Evolutionary conservation across 2,888 invertebrate species (phyloP).

Genomic region (Leucophenga maculata): DNA sequence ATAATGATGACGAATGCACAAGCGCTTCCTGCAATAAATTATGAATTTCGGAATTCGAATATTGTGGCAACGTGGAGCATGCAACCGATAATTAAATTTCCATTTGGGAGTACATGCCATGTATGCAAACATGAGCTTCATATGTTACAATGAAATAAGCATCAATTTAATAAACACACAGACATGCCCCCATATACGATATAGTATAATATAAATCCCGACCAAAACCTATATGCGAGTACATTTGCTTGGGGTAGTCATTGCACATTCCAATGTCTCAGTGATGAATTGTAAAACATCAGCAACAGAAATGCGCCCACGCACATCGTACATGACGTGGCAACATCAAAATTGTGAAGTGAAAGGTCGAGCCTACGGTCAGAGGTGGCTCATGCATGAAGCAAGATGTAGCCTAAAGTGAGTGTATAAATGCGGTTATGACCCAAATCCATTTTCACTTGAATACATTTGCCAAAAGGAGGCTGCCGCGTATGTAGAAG

Average conservation of each 20-base stretch:
- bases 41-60: not conserved
- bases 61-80: not conserved
- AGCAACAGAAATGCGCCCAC: not conserved
- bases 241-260: not conserved
- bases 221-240: not conserved
- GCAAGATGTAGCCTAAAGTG: not conserved
- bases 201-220: not conserved
- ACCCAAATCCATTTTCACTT: slow-evolving; percentile 58
- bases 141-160: slow-evolving; percentile 26
- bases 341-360: not conserved
- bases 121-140: not conserved
- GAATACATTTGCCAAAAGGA: slow-evolving; percentile 48
- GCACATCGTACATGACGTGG: not conserved
- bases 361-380: not conserved
- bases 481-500: not conserved
- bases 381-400: not conserved
- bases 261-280: too few relatives aligned
- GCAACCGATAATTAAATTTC: slow-evolving; percentile 45
- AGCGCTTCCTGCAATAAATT: not conserved
- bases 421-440: slow-evolving; percentile 44
- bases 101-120: slow-evolving; percentile 29
- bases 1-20: too few relatives aligned
- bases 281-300: not conserved
- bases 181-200: too few relatives aligned
- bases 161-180: slow-evolving; percentile 45